A percentile compares a stretch with the other conserved stretches of the same genome.
Conservation (phyloP, 2,888 invertebrate genomes). For the Zhuqinia jingwanae region DNA sequence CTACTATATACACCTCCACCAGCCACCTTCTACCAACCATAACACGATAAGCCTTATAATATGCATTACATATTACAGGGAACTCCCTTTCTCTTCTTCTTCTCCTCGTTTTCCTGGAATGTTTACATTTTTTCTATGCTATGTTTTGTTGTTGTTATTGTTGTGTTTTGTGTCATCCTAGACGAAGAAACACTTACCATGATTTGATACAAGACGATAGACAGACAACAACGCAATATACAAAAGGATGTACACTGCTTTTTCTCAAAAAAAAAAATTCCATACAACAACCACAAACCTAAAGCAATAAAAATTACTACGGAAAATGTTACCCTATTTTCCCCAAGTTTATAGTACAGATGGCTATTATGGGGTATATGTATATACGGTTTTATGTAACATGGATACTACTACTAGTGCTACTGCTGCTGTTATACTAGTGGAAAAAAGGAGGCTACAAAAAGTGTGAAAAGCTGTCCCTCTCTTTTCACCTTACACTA, state of each 20-base stretch:
- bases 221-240: neutral
- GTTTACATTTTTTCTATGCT: conserved; percentile 67
- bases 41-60: neutral
- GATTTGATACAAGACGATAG: conserved; percentile 11
- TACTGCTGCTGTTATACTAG: neutral
- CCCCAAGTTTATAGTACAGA: too few species aligned
- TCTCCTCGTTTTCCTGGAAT: conserved; percentile 25
- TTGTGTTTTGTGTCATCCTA: neutral
- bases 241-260: too few species aligned
- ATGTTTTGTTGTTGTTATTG: conserved; percentile 1
- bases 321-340: too few species aligned
- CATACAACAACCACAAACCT: too few species aligned
- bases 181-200: neutral
- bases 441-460: conserved; percentile 46
- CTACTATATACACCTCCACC: too few species aligned
- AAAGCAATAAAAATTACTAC: neutral
- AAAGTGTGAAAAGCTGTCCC: conserved; percentile 62
- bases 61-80: neutral
- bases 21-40: neutral
- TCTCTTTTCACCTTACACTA: conserved; percentile 53
- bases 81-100: too few species aligned
- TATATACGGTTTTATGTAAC: too few species aligned
- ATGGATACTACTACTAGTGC: neutral
- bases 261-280: neutral
- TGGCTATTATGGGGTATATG: too few species aligned